These are phyloP conservation scores for Sebastes cheni DNA, from an alignment of 2,797 vertebrate species.

Conservation along the genomic window DNA sequence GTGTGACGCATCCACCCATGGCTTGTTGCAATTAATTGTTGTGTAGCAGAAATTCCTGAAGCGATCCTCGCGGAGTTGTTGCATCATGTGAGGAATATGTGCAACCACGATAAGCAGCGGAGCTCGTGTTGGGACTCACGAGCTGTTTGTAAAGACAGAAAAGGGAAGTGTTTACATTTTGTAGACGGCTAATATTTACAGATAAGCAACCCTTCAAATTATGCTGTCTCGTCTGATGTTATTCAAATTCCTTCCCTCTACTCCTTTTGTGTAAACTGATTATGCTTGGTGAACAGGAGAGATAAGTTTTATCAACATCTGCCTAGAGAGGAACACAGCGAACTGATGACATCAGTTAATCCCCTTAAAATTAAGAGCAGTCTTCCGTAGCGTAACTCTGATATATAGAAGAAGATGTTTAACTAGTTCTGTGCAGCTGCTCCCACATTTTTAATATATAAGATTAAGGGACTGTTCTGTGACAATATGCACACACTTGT, in stretches of 20 bases:
- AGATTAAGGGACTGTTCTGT: neutral
- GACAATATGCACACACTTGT: neutral
- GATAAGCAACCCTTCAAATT: constrained; percentile 50
- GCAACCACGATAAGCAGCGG: constrained; percentile 26
- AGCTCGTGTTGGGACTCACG: neutral
- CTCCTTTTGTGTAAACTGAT: constrained; percentile 59
- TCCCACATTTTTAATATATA: constrained; percentile 1
- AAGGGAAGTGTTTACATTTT: constrained; percentile 34
- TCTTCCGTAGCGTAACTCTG: constrained; percentile 51
- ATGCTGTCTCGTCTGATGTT: constrained; percentile 33
- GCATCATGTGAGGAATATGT: constrained; percentile 24
- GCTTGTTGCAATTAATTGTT: constrained; percentile 39
- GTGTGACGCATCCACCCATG: constrained; percentile 27
- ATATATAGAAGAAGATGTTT: constrained; percentile 20
- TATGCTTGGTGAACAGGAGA: constrained; percentile 43
- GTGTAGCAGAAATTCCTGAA: constrained; percentile 23
- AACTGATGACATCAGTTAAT: constrained; percentile 72
- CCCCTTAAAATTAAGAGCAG: constrained; percentile 64
- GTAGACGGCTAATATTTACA: constrained; percentile 42
- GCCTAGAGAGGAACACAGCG: constrained; percentile 27
- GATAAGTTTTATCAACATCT: constrained; percentile 56
- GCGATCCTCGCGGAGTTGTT: constrained; percentile 13
- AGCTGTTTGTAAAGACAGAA: constrained; percentile 28
- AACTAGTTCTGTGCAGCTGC: constrained; percentile 6
- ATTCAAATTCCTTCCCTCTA: constrained; percentile 43